These are phyloP conservation scores for Drosophila histrio DNA, from an alignment of 2,888 invertebrate genomes.

Conservation along the genomic window DNA sequence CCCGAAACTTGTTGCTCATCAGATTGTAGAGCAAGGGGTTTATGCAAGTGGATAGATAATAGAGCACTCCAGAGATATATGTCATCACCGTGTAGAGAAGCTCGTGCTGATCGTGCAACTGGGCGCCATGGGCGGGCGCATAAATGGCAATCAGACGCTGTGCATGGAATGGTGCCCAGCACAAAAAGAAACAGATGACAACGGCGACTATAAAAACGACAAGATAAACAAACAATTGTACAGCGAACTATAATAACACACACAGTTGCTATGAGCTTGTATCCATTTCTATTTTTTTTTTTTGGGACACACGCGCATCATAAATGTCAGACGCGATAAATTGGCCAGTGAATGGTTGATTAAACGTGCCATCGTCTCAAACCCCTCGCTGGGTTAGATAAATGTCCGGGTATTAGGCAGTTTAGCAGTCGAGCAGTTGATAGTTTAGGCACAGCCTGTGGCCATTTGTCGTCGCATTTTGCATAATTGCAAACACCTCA, in stretches of 20 bases:
- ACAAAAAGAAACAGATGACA: slow-evolving; percentile 94
- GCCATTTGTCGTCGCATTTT: slow-evolving; percentile 6
- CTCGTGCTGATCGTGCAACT: slow-evolving; percentile 70
- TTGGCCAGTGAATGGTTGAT: slow-evolving; percentile 64
- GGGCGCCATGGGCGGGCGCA: slow-evolving; percentile 80
- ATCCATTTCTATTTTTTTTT: background rate
- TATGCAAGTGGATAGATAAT: slow-evolving; percentile 96
- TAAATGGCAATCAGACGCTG: slow-evolving; percentile 91
- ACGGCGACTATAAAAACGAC: slow-evolving; percentile 88
- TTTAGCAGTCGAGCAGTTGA: background rate
- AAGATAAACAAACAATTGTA: slow-evolving; percentile 10
- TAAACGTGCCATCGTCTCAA: slow-evolving; percentile 42
- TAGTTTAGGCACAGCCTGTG: slow-evolving; percentile 38
- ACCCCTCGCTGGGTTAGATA: slow-evolving; percentile 1
- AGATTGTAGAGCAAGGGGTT: slow-evolving; percentile 97
- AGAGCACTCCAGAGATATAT: slow-evolving; percentile 94
- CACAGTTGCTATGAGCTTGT: background rate
- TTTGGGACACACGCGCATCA: slow-evolving; percentile 36
- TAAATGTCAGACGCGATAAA: slow-evolving; percentile 67
- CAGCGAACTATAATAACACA: background rate
- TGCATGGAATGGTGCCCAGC: slow-evolving; percentile 97
- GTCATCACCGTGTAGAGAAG: slow-evolving; percentile 83
- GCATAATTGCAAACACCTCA: slow-evolving; percentile 17
- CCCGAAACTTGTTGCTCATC: slow-evolving; percentile 96
- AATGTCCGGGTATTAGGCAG: slow-evolving; percentile 36